These are phyloP conservation scores for Procavia capensis DNA, from an alignment of 2,113 vertebrate genomes.

Conservation along the genomic window DNA sequence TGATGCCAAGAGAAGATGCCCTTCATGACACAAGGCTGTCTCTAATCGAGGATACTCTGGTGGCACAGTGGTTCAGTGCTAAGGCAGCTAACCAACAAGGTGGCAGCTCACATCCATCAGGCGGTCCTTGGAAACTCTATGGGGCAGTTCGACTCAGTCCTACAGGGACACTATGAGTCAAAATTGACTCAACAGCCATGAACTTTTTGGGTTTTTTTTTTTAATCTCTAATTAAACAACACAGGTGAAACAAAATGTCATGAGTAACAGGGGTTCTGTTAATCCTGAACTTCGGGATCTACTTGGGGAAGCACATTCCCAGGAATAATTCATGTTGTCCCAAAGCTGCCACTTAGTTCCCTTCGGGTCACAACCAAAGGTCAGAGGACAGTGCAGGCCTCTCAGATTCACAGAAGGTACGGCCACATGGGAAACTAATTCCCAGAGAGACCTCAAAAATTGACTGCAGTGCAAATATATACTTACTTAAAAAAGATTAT, in stretches of 20 bases:
- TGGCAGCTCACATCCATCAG: too few species aligned
- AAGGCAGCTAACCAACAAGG: too few species aligned
- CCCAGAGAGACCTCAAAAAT: slow-evolving; percentile 28
- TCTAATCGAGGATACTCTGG: too few species aligned
- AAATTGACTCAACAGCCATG: too few species aligned
- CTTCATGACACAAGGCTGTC: slow-evolving; percentile 46
- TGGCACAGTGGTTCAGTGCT: too few species aligned
- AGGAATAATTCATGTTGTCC: slow-evolving; percentile 57
- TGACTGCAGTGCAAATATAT: not conserved
- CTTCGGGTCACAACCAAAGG: not conserved
- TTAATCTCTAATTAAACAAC: slow-evolving; percentile 61
- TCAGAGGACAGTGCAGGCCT: not conserved
- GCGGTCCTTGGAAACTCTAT: too few species aligned
- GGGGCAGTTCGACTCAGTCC: too few species aligned
- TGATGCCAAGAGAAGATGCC: not conserved
- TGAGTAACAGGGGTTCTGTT: slow-evolving; percentile 16
- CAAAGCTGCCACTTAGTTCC: slow-evolving; percentile 7
- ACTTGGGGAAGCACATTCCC: not conserved
- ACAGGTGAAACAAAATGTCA: slow-evolving; percentile 52
- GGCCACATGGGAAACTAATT: slow-evolving; percentile 1
- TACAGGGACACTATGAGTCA: too few species aligned
- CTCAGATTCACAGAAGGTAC: not conserved
- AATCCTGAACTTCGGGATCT: slow-evolving; percentile 42
- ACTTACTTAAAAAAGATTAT: slow-evolving; percentile 42
- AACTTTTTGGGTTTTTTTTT: too few species aligned